phyloP scores from a whole-genome alignment of 2,113 vertebrate genomes.

The Trogon melanurus region DNA sequence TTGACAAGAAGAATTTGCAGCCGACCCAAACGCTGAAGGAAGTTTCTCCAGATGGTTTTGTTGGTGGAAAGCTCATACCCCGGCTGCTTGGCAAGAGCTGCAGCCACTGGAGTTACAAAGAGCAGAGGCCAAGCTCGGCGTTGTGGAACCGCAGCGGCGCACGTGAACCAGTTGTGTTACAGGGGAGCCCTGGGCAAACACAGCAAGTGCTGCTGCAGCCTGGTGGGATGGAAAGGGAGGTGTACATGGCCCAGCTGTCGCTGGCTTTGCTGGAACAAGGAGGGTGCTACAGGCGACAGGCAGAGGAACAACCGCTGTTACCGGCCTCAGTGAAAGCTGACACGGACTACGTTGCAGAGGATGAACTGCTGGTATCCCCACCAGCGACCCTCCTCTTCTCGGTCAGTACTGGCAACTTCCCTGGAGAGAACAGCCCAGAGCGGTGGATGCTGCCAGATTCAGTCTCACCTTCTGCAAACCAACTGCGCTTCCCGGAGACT shows the following conservation, averaged over 20 bases:
- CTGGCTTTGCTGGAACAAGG: neutral
- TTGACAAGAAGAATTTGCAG: neutral
- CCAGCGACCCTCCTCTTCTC: neutral
- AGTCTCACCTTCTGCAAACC: neutral
- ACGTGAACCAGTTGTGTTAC: neutral
- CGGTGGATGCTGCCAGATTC: neutral
- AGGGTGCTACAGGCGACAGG: slow-evolving; percentile 26
- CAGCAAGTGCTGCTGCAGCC: neutral
- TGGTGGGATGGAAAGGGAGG: accelerated
- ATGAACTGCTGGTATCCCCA: accelerated
- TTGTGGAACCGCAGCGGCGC: neutral
- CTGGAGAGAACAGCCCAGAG: neutral
- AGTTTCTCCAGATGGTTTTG: neutral
- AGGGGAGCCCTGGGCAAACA: neutral
- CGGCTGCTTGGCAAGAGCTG: neutral
- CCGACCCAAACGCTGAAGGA: neutral
- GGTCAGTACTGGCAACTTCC: accelerated
- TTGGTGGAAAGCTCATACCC: neutral
- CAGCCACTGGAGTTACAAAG: neutral
- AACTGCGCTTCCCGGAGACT: neutral
- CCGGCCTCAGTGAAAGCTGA: neutral
- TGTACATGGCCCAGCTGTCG: neutral
- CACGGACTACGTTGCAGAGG: neutral
- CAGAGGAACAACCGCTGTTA: neutral
- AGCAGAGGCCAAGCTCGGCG: neutral